These are phyloP conservation scores for Lordiphosa stackelbergi DNA, from an alignment of 1,140 invertebrate genomes.

Conservation along the genomic window DNA sequence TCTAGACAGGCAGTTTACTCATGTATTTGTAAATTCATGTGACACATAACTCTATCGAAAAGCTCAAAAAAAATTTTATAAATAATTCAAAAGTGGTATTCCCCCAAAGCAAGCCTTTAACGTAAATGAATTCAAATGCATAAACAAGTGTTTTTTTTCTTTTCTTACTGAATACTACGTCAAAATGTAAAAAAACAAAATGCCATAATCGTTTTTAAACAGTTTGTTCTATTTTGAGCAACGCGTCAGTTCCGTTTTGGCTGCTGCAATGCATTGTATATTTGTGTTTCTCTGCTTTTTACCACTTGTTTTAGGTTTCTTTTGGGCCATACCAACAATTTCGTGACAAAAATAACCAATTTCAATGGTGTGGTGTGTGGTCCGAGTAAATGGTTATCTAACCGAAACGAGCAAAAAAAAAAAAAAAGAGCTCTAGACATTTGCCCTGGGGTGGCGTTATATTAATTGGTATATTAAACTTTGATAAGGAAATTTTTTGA, in stretches of 20 bases:
- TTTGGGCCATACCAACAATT: slow-evolving; percentile 28
- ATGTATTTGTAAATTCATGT: too few species aligned
- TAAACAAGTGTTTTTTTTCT: too few species aligned
- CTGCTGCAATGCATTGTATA: slow-evolving; percentile 26
- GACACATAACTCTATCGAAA: too few species aligned
- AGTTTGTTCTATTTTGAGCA: slow-evolving; percentile 22
- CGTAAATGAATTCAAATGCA: too few species aligned
- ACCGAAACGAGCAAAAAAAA: slow-evolving; percentile 2
- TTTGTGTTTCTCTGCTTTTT: slow-evolving; percentile 4
- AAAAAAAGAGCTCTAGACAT: slow-evolving; percentile 6
- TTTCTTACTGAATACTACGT: too few species aligned
- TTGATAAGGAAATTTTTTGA: slow-evolving; percentile 30
- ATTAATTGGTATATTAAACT: slow-evolving; percentile 21
- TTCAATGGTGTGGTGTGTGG: neutral
- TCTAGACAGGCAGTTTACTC: too few species aligned
- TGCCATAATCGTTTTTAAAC: slow-evolving; percentile 3
- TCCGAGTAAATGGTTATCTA: slow-evolving; percentile 24
- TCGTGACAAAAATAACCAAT: slow-evolving; percentile 42
- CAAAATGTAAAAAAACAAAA: slow-evolving; percentile 4
- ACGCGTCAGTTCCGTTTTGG: slow-evolving; percentile 32
- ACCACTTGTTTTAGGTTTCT: slow-evolving; percentile 10
- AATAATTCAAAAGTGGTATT: too few species aligned
- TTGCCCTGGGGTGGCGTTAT: slow-evolving; percentile 22
- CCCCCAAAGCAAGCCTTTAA: too few species aligned
- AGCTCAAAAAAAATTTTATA: too few species aligned